Evolutionary conservation across 2,888 invertebrate genomes (phyloP).

Genomic region (Xanthia icteritia): DNA sequence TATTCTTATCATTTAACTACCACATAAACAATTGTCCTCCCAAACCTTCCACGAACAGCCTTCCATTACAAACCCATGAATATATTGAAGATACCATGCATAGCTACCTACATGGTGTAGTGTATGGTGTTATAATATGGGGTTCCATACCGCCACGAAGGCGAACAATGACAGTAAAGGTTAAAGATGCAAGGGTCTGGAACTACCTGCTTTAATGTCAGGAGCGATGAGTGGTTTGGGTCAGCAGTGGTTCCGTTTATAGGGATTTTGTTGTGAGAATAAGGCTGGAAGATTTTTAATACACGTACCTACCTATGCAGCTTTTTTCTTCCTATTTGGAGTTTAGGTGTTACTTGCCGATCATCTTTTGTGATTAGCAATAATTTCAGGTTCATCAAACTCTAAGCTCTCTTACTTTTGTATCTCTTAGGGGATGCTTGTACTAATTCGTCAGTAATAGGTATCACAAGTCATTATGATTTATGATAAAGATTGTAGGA

Average conservation of each 20-base stretch:
- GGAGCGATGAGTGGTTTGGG: neutral
- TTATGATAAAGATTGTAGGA: neutral
- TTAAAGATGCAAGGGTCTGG: slow-evolving; percentile 54
- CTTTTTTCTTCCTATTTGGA: neutral
- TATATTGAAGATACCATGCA: slow-evolving; percentile 16
- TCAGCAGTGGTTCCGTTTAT: slow-evolving; percentile 41
- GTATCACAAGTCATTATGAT: neutral
- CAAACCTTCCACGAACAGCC: slow-evolving; percentile 32
- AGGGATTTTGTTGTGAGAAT: neutral
- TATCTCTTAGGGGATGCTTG: neutral
- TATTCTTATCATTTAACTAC: too few relatives aligned
- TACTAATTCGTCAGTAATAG: neutral
- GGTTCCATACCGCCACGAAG: slow-evolving; percentile 24
- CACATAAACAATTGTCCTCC: slow-evolving; percentile 7
- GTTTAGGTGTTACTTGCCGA: neutral
- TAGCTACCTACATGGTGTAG: slow-evolving; percentile 21
- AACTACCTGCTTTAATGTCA: slow-evolving; percentile 59
- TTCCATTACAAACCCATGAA: slow-evolving; percentile 30
- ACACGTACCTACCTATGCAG: neutral
- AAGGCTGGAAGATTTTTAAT: neutral
- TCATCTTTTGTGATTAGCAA: neutral
- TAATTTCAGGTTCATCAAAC: neutral
- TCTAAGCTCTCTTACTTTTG: neutral
- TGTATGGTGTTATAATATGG: slow-evolving; percentile 55
- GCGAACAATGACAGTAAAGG: slow-evolving; percentile 65